Evolutionary conservation across 2,113 vertebrate genomes (phyloP).

Genomic region (Myrmecobius fasciatus): DNA sequence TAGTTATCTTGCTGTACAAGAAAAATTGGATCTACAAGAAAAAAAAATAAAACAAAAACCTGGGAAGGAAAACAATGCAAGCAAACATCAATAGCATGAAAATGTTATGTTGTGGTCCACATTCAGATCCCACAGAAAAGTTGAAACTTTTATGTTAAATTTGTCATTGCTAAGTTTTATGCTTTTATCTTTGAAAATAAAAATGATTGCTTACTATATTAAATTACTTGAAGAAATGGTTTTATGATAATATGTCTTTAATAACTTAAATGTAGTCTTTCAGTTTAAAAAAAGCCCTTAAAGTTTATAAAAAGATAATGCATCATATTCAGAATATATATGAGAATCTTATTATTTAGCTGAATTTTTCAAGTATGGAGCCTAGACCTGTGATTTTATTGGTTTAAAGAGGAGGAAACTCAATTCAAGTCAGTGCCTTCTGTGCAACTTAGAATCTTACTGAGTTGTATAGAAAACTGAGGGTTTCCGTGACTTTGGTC

Average conservation of each 20-base stretch:
- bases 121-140: too few species aligned
- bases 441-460: background rate
- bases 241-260: constrained; percentile 32
- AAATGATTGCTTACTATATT: constrained; percentile 40
- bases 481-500: too few species aligned
- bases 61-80: too few species aligned
- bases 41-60: too few species aligned
- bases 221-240: constrained; percentile 40
- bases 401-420: background rate
- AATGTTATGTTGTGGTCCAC: too few species aligned
- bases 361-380: background rate
- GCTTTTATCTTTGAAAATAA: background rate
- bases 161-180: constrained; percentile 46
- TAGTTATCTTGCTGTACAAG: too few species aligned
- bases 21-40: too few species aligned
- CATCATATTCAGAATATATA: background rate
- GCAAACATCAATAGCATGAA: too few species aligned
- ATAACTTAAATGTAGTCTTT: constrained; percentile 31
- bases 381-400: background rate
- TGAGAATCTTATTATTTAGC: background rate
- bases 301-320: background rate
- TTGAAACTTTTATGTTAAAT: background rate
- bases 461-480: background rate
- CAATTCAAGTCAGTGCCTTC: background rate
- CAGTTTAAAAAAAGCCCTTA: constrained; percentile 10